These are phyloP conservation scores for Melieria omissa DNA, from an alignment of 2,888 invertebrate genomes.

Conservation along the genomic window DNA sequence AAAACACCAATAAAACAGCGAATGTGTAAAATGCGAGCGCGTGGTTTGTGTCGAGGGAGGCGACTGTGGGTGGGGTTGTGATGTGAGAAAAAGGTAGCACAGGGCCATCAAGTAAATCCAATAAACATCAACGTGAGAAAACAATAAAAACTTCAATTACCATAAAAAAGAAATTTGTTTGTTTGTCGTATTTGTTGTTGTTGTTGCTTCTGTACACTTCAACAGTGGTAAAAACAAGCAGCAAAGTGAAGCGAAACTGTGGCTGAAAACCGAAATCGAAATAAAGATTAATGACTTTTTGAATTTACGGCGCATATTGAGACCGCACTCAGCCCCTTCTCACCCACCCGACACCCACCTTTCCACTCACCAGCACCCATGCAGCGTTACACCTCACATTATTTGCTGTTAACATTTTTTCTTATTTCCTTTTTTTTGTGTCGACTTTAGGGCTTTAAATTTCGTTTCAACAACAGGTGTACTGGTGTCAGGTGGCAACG, in stretches of 20 bases:
- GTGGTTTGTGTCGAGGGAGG: not conserved
- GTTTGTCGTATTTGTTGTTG: conserved; percentile 24
- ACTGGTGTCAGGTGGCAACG: too few species aligned
- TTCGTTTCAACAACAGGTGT: too few species aligned
- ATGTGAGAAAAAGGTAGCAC: not conserved
- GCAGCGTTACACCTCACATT: not conserved
- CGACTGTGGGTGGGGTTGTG: not conserved
- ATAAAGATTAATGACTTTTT: conserved; percentile 43
- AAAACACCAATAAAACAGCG: not conserved
- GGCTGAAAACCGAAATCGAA: conserved; percentile 9
- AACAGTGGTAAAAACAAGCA: not conserved
- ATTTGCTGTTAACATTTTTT: not conserved
- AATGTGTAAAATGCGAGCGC: not conserved
- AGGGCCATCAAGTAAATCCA: conserved; percentile 41
- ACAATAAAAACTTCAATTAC: conserved; percentile 59
- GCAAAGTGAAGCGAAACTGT: conserved; percentile 18
- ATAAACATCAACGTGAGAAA: conserved; percentile 50
- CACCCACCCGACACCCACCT: not conserved
- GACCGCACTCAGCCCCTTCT: too few species aligned
- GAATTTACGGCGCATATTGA: too few species aligned
- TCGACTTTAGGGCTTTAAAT: too few species aligned
- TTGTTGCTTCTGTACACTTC: conserved; percentile 2
- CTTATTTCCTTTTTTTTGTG: not conserved
- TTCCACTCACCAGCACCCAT: not conserved
- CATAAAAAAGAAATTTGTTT: conserved; percentile 63